Evolutionary conservation across 2,797 vertebrate genomes (phyloP).

Genomic region (Pangasius larnaudii): DNA sequence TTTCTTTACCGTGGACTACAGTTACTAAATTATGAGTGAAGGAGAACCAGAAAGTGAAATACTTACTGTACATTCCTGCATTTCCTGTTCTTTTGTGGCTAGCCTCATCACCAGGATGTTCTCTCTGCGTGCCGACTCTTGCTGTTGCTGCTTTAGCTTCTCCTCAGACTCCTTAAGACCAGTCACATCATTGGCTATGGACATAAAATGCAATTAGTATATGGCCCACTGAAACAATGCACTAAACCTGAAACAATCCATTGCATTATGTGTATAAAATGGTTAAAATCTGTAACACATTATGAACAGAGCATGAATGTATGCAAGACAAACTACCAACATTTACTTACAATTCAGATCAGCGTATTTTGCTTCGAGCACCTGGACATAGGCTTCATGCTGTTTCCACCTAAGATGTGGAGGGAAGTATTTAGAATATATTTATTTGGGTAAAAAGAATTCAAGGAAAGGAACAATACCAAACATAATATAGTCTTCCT

Average conservation of each 20-base stretch:
- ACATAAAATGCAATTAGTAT: not conserved
- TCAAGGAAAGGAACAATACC: not conserved
- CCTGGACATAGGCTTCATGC: slow-evolving; percentile 95
- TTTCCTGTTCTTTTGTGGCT: slow-evolving; percentile 99
- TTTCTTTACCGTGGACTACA: not conserved
- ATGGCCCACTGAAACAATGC: not conserved
- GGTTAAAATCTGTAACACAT: not conserved
- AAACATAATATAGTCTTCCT: slow-evolving; percentile 8
- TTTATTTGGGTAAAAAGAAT: not conserved
- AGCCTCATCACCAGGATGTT: slow-evolving; percentile 99
- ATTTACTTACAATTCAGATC: slow-evolving; percentile 95
- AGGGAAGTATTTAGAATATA: not conserved
- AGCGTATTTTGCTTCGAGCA: slow-evolving; percentile 95
- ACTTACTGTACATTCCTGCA: slow-evolving; percentile 99
- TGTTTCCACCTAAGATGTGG: slow-evolving; percentile 90
- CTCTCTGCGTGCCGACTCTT: slow-evolving; percentile 96
- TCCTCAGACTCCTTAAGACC: slow-evolving; percentile 98
- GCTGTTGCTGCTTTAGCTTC: slow-evolving; percentile 98
- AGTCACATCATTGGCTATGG: slow-evolving; percentile 93
- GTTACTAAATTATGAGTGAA: not conserved
- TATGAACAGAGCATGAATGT: not conserved
- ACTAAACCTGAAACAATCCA: not conserved
- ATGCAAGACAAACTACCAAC: slow-evolving; percentile 29
- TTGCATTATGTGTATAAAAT: not conserved
- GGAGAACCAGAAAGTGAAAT: slow-evolving; percentile 28